Percentiles rank a stretch among this genome's conserved stretches.
Evolutionary conservation across 2,888 invertebrate genomes (phyloP).

Genomic region (Andrena minutula): DNA sequence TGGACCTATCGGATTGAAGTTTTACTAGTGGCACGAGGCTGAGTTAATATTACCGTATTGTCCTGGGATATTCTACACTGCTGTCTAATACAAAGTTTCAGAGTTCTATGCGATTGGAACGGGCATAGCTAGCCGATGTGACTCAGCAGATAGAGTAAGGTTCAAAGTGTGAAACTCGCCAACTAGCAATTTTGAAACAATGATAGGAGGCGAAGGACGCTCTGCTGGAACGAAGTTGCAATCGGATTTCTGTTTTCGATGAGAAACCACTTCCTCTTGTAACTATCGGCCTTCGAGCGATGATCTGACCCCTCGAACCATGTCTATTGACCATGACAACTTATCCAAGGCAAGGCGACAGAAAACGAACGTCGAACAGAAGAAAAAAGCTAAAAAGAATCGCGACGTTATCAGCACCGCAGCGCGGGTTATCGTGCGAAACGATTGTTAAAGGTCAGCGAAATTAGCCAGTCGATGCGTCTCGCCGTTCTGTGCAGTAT

Average conservation of each 20-base stretch:
- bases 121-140: not conserved
- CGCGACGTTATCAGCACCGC: slow-evolving; percentile 28
- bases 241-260: not conserved
- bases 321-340: slow-evolving; percentile 35
- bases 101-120: not conserved
- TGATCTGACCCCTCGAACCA: slow-evolving; percentile 23
- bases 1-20: not conserved
- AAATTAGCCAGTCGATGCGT: slow-evolving; percentile 45
- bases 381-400: slow-evolving; percentile 30
- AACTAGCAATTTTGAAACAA: not conserved
- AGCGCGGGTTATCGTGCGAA: slow-evolving; percentile 50
- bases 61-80: not conserved
- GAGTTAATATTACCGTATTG: no score
- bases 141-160: not conserved
- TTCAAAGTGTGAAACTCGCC: not conserved
- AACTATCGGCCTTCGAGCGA: not conserved
- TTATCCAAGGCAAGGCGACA: slow-evolving; percentile 5
- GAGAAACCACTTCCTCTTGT: not conserved
- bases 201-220: not conserved
- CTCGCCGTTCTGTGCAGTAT: slow-evolving; percentile 13
- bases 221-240: not conserved
- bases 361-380: slow-evolving; percentile 4
- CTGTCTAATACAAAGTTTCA: not conserved
- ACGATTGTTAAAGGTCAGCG: slow-evolving; percentile 54
- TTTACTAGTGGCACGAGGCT: no score